Percentiles rank a stretch among this genome's conserved stretches.
Conservation (phyloP, 2,113 vertebrate genomes). For the Muscicapa adusta region DNA sequence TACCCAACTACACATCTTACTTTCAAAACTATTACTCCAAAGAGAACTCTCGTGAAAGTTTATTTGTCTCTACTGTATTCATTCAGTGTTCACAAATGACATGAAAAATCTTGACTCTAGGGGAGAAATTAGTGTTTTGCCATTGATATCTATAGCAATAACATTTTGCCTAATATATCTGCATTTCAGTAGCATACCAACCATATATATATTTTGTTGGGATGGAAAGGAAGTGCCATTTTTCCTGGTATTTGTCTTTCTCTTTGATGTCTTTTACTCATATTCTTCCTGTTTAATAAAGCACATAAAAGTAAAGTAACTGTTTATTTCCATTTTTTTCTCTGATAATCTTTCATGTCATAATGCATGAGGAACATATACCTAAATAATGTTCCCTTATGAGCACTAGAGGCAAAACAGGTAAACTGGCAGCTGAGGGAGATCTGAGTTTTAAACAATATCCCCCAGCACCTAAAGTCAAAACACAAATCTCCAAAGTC, state of each 20-base stretch:
- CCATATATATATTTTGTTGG: neutral
- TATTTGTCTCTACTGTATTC: neutral
- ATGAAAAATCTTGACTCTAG: neutral
- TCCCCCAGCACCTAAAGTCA: neutral
- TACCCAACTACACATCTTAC: neutral
- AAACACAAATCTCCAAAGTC: neutral
- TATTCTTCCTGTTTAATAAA: neutral
- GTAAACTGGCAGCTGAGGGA: neutral
- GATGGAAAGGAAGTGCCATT: neutral
- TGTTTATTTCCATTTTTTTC: neutral
- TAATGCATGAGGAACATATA: neutral
- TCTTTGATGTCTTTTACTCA: neutral
- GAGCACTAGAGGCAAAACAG: neutral
- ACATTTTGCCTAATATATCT: neutral
- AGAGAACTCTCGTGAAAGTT: neutral
- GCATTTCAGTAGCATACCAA: neutral
- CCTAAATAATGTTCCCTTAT: neutral
- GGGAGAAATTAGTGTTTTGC: neutral
- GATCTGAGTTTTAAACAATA: neutral
- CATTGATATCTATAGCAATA: neutral
- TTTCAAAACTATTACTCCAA: neutral
- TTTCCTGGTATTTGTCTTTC: neutral
- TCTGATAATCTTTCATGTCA: neutral
- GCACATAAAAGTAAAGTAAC: neutral
- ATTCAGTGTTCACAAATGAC: neutral